Percentiles rank a stretch among this genome's conserved stretches.
Conservation (phyloP, 2,113 vertebrate genomes). For the Oncorhynchus kisutch region DNA sequence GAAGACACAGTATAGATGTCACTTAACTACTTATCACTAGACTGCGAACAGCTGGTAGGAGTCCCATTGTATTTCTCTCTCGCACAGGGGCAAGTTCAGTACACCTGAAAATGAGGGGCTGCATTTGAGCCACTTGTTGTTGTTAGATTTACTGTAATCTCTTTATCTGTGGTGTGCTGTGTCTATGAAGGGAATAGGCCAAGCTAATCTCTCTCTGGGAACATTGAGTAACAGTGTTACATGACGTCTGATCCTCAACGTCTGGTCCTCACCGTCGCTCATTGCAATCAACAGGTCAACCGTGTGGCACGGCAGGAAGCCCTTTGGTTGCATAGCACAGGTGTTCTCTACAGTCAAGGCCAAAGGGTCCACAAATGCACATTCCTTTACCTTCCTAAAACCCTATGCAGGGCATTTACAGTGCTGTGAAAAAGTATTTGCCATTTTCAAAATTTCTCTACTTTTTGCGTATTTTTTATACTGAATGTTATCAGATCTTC, state of each 20-base stretch:
- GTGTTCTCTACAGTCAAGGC: background rate
- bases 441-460: too few relatives aligned
- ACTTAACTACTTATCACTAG: too few relatives aligned
- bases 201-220: conserved; percentile 57
- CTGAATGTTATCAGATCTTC: too few relatives aligned
- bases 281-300: conserved; percentile 28
- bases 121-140: background rate
- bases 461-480: too few relatives aligned
- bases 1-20: too few relatives aligned
- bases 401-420: too few relatives aligned
- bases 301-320: background rate
- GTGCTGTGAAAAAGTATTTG: too few relatives aligned
- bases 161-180: conserved; percentile 48
- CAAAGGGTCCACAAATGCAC: background rate
- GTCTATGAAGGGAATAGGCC: conserved; percentile 29
- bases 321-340: background rate
- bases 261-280: conserved; percentile 39
- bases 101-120: conserved; percentile 40
- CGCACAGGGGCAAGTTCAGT: conserved; percentile 27
- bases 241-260: conserved; percentile 56
- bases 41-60: too few relatives aligned
- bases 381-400: too few relatives aligned
- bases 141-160: conserved; percentile 54
- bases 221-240: conserved; percentile 64
- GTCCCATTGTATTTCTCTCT: background rate